A percentile compares a stretch with the other conserved stretches of the same genome.
phyloP scores from a whole-genome alignment of 2,113 vertebrate species.

The Malurus cyaneus region DNA sequence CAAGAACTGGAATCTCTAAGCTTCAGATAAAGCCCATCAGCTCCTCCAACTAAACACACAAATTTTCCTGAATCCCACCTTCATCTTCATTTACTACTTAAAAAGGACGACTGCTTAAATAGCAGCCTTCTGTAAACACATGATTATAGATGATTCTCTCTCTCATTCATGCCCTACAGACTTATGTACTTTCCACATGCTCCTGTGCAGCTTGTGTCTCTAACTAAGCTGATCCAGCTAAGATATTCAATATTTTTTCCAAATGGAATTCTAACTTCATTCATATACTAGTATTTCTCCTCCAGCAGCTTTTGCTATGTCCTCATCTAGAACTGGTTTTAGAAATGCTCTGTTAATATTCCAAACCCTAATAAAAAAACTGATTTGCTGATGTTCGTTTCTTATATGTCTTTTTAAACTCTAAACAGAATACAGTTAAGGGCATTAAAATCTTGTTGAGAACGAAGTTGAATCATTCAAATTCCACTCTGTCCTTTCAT shows the following conservation, averaged over 20 bases:
- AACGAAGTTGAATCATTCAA: neutral
- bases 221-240: neutral
- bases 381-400: neutral
- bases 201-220: neutral
- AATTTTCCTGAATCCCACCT: neutral
- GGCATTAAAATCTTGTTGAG: neutral
- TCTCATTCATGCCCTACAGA: neutral
- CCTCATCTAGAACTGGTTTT: neutral
- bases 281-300: neutral
- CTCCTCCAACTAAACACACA: neutral
- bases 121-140: neutral
- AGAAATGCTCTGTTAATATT: neutral
- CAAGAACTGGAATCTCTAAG: neutral
- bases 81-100: neutral
- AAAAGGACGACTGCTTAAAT: neutral
- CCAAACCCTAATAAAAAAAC: neutral
- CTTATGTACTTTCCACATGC: neutral
- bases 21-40: neutral
- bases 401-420: neutral
- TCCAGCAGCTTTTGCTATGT: neutral
- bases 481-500: neutral
- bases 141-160: neutral
- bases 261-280: neutral
- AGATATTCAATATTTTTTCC: neutral
- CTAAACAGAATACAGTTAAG: neutral